A percentile compares a stretch with the other conserved stretches of the same genome.
These are phyloP conservation scores for Oxyura jamaicensis DNA, from an alignment of 2,113 vertebrate species.

Conservation along the genomic window DNA sequence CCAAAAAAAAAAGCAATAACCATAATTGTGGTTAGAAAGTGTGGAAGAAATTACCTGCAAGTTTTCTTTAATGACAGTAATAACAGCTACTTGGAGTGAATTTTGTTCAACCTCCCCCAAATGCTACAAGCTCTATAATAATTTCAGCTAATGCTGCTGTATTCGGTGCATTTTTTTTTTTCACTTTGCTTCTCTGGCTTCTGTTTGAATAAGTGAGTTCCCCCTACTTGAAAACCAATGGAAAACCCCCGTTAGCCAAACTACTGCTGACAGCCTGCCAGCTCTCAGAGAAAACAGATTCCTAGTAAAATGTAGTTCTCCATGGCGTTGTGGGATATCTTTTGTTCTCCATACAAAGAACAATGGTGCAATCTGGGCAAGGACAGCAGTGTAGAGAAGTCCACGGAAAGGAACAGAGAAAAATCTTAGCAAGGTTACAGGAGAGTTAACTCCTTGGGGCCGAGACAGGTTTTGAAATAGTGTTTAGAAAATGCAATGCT, in stretches of 20 bases:
- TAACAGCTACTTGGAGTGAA: not conserved
- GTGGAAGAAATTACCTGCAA: not conserved
- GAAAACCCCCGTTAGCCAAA: not conserved
- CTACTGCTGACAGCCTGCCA: not conserved
- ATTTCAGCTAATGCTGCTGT: not conserved
- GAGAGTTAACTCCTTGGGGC: not conserved
- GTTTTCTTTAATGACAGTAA: not conserved
- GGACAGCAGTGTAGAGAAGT: not conserved
- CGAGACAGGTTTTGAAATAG: not conserved
- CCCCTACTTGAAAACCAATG: not conserved
- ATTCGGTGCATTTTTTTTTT: not conserved
- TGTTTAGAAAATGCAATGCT: not conserved
- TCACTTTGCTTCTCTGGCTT: not conserved
- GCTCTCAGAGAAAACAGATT: not conserved
- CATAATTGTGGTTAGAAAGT: not conserved
- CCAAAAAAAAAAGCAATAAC: not conserved
- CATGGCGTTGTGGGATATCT: not conserved
- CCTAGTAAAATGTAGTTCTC: not conserved
- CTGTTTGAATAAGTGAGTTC: not conserved
- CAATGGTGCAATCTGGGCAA: not conserved
- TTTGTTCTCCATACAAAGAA: not conserved
- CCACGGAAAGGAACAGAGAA: fast-evolving
- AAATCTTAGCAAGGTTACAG: not conserved
- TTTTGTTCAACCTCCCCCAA: not conserved
- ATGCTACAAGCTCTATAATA: not conserved